Conservation (phyloP, 2,113 vertebrate genomes). For the Motacilla alba region DNA sequence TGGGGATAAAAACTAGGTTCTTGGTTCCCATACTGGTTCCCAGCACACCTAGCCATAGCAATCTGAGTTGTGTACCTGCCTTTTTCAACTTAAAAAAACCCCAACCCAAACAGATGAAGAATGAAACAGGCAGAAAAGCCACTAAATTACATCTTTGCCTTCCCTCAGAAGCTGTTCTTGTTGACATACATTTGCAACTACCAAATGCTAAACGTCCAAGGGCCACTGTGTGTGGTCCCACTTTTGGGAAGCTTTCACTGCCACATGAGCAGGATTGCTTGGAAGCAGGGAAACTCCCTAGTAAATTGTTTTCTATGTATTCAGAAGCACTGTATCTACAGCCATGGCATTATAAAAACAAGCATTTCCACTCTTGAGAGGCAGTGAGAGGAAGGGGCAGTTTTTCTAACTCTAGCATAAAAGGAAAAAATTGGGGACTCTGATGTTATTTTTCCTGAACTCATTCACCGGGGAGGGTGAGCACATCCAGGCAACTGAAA, state of each 20-base stretch:
- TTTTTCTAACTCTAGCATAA: neutral
- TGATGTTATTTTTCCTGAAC: neutral
- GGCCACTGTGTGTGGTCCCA: neutral
- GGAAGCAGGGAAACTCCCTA: neutral
- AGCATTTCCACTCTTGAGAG: neutral
- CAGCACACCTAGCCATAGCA: neutral
- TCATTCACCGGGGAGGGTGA: neutral
- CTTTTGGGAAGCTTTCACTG: neutral
- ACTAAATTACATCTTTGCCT: neutral
- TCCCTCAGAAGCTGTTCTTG: neutral
- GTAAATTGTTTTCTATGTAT: neutral
- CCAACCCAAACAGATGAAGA: neutral
- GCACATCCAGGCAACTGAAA: neutral
- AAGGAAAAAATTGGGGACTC: neutral
- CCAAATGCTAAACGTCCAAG: neutral
- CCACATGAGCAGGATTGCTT: neutral
- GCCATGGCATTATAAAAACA: neutral
- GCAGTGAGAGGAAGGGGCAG: neutral
- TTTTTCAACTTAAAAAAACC: neutral
- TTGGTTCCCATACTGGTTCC: neutral
- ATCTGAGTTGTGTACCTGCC: neutral
- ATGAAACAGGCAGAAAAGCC: neutral
- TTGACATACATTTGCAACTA: rapidly evolving
- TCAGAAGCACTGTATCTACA: neutral
- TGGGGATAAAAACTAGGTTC: neutral